These are phyloP conservation scores for Latrodectus geometricus DNA, from an alignment of 1,140 invertebrate species.

Conservation along the genomic window DNA sequence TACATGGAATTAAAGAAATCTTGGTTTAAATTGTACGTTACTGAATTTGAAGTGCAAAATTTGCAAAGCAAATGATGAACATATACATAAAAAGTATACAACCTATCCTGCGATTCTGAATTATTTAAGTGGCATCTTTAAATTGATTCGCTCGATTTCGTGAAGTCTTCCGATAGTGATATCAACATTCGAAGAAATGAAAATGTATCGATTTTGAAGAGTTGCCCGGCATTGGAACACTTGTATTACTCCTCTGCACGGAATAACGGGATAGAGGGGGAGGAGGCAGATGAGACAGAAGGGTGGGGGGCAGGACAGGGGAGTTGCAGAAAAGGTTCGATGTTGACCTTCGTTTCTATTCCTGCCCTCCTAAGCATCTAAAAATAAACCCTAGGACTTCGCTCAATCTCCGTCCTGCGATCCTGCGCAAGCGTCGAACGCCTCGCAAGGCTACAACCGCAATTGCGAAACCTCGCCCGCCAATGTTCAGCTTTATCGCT, in stretches of 20 bases:
- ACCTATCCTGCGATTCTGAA: too few species aligned
- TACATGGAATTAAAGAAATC: too few species aligned
- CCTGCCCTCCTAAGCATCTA: conserved; percentile 57
- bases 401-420: conserved; percentile 46
- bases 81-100: too few species aligned
- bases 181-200: too few species aligned
- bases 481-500: not conserved
- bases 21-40: too few species aligned
- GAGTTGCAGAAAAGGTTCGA: conserved; percentile 60
- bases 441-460: conserved; percentile 43
- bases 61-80: too few species aligned
- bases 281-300: not conserved
- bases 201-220: not conserved
- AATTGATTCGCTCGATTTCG: too few species aligned
- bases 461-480: conserved; percentile 5
- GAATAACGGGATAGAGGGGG: not conserved
- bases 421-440: conserved; percentile 23
- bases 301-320: not conserved
- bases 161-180: too few species aligned
- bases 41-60: too few species aligned
- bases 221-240: not conserved
- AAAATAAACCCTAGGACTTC: conserved; percentile 60
- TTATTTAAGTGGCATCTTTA: too few species aligned
- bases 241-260: not conserved
- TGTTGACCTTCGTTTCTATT: conserved; percentile 62